Conservation (phyloP, 1,140 invertebrate species). For the Zaprionus capensis region DNA sequence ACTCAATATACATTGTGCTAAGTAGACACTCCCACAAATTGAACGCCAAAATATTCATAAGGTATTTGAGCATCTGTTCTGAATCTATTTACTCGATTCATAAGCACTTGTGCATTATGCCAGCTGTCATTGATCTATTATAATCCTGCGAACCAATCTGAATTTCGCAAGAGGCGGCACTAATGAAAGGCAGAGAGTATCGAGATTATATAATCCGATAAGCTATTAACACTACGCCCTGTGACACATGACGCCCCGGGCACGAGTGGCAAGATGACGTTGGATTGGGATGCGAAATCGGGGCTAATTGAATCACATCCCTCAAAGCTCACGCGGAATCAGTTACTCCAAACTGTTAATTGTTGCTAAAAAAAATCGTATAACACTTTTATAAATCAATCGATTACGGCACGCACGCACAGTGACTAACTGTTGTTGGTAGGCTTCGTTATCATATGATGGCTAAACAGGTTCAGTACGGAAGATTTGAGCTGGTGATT, state of each 20-base stretch:
- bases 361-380: conserved; percentile 33
- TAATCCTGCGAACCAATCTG: not conserved
- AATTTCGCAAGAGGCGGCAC: not conserved
- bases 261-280: conserved; percentile 14
- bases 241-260: not conserved
- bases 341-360: conserved; percentile 27
- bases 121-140: not conserved
- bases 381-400: conserved; percentile 11
- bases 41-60: not conserved
- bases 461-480: conserved; percentile 7
- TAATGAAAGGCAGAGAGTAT: not conserved
- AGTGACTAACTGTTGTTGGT: not conserved
- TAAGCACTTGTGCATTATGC: conserved; percentile 8
- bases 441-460: conserved; percentile 31
- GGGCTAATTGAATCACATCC: conserved; percentile 13
- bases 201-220: conserved; percentile 23
- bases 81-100: not conserved
- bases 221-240: conserved; percentile 1
- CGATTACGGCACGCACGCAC: not conserved
- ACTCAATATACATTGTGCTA: not conserved
- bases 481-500: conserved; percentile 14
- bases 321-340: conserved; percentile 1
- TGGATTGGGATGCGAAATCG: not conserved
- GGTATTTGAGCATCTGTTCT: not conserved
- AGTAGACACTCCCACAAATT: not conserved